Conservation (phyloP, 2,888 invertebrate species). For the Pimpla rufipes region DNA sequence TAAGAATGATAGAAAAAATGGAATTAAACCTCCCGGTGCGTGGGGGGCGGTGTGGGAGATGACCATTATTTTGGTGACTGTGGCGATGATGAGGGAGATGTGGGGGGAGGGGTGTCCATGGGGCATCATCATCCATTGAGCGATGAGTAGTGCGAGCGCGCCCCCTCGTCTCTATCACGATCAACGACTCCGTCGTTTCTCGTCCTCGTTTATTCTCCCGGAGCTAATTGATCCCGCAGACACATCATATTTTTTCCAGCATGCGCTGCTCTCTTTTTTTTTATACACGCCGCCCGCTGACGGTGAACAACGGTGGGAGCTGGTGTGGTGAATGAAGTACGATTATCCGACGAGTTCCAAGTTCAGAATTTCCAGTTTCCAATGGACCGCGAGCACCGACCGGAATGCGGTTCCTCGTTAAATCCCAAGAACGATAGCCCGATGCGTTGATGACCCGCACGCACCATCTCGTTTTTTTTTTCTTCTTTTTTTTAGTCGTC, state of each 20-base stretch:
- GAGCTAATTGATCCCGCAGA: conserved; percentile 42
- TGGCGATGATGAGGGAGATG: conserved; percentile 34
- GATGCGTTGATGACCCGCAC: conserved; percentile 39
- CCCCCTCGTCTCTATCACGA: conserved; percentile 40
- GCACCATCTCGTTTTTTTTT: neutral
- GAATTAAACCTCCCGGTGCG: conserved; percentile 31
- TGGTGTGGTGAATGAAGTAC: conserved; percentile 17
- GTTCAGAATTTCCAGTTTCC: conserved; percentile 45
- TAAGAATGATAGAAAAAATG: conserved; percentile 26
- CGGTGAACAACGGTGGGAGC: neutral
- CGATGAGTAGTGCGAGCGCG: conserved; percentile 23
- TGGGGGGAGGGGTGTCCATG: conserved; percentile 9
- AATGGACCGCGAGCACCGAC: neutral
- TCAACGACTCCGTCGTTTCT: conserved; percentile 28
- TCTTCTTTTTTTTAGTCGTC: conserved; percentile 11
- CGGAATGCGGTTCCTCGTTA: conserved; percentile 55
- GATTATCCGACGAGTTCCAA: conserved; percentile 27
- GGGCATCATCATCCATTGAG: conserved; percentile 38
- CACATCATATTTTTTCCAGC: conserved; percentile 18
- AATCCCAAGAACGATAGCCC: conserved; percentile 41
- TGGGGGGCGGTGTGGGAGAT: conserved; percentile 25
- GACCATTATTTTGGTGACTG: conserved; percentile 58
- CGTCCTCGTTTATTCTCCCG: conserved; percentile 41
- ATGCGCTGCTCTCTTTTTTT: neutral
- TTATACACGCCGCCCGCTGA: neutral